Percentiles rank a stretch among this genome's conserved stretches.
Evolutionary conservation across 2,888 invertebrate genomes (phyloP).

Genomic region (Eristalinus aeneus): DNA sequence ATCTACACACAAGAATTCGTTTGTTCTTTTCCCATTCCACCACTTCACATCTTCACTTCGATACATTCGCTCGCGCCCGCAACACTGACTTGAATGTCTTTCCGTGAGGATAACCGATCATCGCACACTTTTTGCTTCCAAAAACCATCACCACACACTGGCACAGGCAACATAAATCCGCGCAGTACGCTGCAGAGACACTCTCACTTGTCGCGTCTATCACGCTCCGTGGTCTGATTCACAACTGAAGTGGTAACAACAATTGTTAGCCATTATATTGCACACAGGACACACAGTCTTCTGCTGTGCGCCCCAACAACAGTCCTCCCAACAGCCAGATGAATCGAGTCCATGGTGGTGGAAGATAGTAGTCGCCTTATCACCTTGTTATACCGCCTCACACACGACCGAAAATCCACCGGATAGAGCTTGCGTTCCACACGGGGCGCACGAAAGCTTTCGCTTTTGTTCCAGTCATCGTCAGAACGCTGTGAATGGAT

Average conservation of each 20-base stretch:
- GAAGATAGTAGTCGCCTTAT: slow-evolving; percentile 53
- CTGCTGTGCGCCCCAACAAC: slow-evolving; percentile 30
- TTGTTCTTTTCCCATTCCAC: slow-evolving; percentile 5
- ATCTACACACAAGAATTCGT: slow-evolving; percentile 27
- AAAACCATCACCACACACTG: background rate
- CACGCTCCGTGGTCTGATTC: slow-evolving; percentile 61
- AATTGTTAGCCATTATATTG: slow-evolving; percentile 65
- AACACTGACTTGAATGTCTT: slow-evolving; percentile 14
- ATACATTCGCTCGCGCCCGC: slow-evolving; percentile 6
- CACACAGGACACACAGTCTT: slow-evolving; percentile 33
- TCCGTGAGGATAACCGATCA: slow-evolving; percentile 15
- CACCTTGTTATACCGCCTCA: slow-evolving; percentile 45
- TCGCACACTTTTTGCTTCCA: background rate
- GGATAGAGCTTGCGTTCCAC: slow-evolving; percentile 60
- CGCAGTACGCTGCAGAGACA: background rate
- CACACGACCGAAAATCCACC: slow-evolving; percentile 21
- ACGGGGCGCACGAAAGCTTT: slow-evolving; percentile 42
- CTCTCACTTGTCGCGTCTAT: slow-evolving; percentile 25
- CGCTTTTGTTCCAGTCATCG: background rate
- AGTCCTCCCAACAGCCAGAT: slow-evolving; percentile 28
- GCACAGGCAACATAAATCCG: background rate
- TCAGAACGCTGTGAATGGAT: background rate
- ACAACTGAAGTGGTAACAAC: slow-evolving; percentile 69
- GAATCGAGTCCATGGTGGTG: slow-evolving; percentile 46
- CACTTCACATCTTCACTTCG: slow-evolving; percentile 21